phyloP scores from a whole-genome alignment of 2,113 vertebrate genomes.

The Balaeniceps rex region DNA sequence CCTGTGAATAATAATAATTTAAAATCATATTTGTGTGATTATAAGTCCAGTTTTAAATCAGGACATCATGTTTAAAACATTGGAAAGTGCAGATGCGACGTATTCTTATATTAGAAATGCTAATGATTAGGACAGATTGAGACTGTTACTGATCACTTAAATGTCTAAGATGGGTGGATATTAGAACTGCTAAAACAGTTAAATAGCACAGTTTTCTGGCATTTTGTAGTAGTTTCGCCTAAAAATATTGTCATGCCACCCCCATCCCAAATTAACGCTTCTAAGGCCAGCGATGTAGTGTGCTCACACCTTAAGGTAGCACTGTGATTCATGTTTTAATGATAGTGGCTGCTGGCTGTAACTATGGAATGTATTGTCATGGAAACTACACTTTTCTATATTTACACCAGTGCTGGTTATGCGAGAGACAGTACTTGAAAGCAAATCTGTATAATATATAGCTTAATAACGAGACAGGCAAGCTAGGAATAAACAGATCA shows the following conservation, averaged over 20 bases:
- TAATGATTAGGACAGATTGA: constrained; percentile 15
- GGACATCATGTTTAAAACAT: not conserved
- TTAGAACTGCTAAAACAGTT: constrained; percentile 32
- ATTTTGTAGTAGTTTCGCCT: constrained; percentile 52
- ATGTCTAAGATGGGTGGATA: constrained; percentile 18
- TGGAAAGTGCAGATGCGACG: not conserved
- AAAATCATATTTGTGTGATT: not conserved
- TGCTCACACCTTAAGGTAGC: constrained; percentile 67
- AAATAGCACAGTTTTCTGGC: constrained; percentile 5
- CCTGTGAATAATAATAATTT: not conserved
- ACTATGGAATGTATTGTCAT: constrained; percentile 74
- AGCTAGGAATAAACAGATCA: constrained; percentile 42
- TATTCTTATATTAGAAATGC: constrained; percentile 10
- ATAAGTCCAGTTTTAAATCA: not conserved
- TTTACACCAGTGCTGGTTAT: constrained; percentile 61
- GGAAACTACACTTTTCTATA: constrained; percentile 70
- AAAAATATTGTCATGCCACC: constrained; percentile 60
- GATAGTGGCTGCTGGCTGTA: constrained; percentile 68
- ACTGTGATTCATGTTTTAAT: constrained; percentile 73
- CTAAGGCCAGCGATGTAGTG: constrained; percentile 33
- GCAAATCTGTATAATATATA: constrained; percentile 45
- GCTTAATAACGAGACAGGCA: constrained; percentile 49
- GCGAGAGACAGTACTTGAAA: constrained; percentile 56
- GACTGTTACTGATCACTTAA: not conserved
- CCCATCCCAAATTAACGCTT: constrained; percentile 52